Percentiles rank a stretch among this genome's conserved stretches.
Evolutionary conservation across 2,888 invertebrate genomes (phyloP).

Genomic region (Megastigmus dorsalis): DNA sequence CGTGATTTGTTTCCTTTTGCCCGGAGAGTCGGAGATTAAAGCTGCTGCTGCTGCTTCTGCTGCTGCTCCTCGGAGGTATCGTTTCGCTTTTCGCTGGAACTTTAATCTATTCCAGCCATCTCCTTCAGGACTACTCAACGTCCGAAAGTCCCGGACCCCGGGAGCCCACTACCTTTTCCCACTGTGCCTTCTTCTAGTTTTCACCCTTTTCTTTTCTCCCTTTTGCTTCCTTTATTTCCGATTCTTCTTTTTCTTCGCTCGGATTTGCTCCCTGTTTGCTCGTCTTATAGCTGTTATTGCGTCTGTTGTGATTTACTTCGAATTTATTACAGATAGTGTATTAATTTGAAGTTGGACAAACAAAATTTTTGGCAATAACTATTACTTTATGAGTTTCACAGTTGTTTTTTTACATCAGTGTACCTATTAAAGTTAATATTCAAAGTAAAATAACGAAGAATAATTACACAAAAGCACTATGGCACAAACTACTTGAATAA

Average conservation of each 20-base stretch:
- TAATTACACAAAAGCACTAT: no score
- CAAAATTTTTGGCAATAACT: no score
- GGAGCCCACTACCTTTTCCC: neutral
- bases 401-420: no score
- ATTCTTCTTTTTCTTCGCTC: neutral
- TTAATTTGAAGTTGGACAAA: no score
- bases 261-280: no score
- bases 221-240: neutral
- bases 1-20: conserved; percentile 71
- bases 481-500: no score
- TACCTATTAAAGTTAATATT: no score
- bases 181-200: neutral
- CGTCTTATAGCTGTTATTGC: no score
- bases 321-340: no score
- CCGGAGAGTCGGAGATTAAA: conserved; percentile 67
- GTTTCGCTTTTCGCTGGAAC: conserved; percentile 60
- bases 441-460: no score
- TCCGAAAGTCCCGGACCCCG: conserved; percentile 4
- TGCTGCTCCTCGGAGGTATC: conserved; percentile 55
- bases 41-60: conserved; percentile 52
- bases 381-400: no score
- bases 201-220: neutral
- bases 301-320: no score
- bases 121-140: conserved; percentile 39
- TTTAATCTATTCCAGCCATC: conserved; percentile 68